Conservation (phyloP, 2,113 vertebrate genomes). For the Gallinago paraguaiae region DNA sequence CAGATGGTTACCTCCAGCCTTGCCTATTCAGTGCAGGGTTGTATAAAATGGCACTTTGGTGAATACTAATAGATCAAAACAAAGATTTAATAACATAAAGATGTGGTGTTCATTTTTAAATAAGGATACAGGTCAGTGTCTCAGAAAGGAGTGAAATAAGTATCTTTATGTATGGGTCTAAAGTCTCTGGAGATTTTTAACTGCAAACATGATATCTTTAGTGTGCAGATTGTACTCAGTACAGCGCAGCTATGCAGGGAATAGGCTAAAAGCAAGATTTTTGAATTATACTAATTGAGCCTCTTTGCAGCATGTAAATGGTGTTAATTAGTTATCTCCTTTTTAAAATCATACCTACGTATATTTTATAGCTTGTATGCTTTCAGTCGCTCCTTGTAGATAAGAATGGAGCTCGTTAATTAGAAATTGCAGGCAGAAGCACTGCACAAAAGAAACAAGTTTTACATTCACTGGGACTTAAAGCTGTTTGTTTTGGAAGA, state of each 20-base stretch:
- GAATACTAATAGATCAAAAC: slow-evolving; percentile 85
- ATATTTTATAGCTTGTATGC: neutral
- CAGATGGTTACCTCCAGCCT: slow-evolving; percentile 84
- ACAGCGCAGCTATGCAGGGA: slow-evolving; percentile 49
- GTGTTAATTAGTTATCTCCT: slow-evolving; percentile 33
- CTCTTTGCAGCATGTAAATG: slow-evolving; percentile 16
- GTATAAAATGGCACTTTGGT: slow-evolving; percentile 82
- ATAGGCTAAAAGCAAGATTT: slow-evolving; percentile 36
- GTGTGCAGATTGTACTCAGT: slow-evolving; percentile 59
- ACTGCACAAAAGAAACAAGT: slow-evolving; percentile 48
- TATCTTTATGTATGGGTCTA: slow-evolving; percentile 76
- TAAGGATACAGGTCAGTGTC: slow-evolving; percentile 79
- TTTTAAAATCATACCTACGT: slow-evolving; percentile 40
- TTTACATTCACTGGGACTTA: slow-evolving; percentile 37
- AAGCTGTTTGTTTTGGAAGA: slow-evolving; percentile 52
- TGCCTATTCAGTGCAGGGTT: slow-evolving; percentile 74
- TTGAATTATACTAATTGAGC: slow-evolving; percentile 27
- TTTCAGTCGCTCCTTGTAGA: slow-evolving; percentile 1
- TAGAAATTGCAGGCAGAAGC: slow-evolving; percentile 56
- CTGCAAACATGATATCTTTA: slow-evolving; percentile 70
- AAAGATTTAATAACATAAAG: slow-evolving; percentile 84
- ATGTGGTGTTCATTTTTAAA: slow-evolving; percentile 80
- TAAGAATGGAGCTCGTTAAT: slow-evolving; percentile 49
- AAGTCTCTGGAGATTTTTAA: slow-evolving; percentile 76
- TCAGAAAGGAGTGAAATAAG: slow-evolving; percentile 77